Evolutionary conservation across 2,797 vertebrate genomes (phyloP).

Genomic region (Fistularia tabacaria): DNA sequence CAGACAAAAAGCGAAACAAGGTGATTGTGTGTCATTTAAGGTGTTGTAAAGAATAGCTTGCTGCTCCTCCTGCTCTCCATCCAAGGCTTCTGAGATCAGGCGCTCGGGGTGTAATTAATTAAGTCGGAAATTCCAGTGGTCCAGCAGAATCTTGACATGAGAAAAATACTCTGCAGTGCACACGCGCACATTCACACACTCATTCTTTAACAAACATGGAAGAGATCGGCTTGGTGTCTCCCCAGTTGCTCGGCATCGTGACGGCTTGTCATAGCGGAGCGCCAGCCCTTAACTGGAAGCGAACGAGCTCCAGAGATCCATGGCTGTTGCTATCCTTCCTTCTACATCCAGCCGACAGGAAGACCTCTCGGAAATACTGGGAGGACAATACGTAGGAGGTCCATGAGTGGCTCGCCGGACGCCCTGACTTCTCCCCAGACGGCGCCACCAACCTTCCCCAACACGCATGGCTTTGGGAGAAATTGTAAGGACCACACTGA

Average conservation of each 20-base stretch:
- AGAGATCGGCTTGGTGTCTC: constrained; percentile 54
- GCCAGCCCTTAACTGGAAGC: constrained; percentile 77
- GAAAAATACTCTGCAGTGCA: constrained; percentile 40
- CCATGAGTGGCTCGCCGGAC: constrained; percentile 32
- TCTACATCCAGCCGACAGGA: constrained; percentile 61
- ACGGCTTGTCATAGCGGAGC: constrained; percentile 49
- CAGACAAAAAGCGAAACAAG: constrained; percentile 42
- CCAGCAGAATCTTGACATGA: constrained; percentile 68
- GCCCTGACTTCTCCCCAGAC: constrained; percentile 34
- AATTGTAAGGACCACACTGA: constrained; percentile 74
- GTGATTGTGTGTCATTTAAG: constrained; percentile 60
- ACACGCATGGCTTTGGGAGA: constrained; percentile 87
- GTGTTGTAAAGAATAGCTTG: constrained; percentile 73
- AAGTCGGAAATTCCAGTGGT: constrained; percentile 73
- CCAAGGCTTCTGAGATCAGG: constrained; percentile 80
- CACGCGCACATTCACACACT: constrained; percentile 40
- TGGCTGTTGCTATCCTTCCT: constrained; percentile 51
- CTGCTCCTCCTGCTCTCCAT: constrained; percentile 74
- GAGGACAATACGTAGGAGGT: constrained; percentile 73
- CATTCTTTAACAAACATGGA: constrained; percentile 39
- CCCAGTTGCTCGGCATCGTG: constrained; percentile 45
- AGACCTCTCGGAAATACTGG: constrained; percentile 81
- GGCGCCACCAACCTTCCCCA: constrained; percentile 48
- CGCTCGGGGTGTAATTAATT: constrained; percentile 56
- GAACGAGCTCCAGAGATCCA: constrained; percentile 30